Evolutionary conservation across 2,888 invertebrate species (phyloP), one percentile per base, ranked within the genome.

Genomic region (Rhagophthalmus giganteus): DNA sequence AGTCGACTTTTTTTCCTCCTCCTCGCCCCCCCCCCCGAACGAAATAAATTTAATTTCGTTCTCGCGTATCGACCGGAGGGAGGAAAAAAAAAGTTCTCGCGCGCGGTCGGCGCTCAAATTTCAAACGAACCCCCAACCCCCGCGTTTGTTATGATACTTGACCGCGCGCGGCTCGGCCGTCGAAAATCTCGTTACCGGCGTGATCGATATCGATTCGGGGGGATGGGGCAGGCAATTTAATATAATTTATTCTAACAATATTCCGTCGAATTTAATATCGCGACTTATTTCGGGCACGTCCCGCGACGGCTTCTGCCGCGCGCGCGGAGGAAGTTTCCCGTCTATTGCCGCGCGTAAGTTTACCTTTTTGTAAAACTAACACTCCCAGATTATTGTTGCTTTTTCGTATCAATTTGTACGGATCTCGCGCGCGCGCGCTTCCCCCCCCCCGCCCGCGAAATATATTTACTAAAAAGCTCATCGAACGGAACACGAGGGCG

Each of bases 331-430:
- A 39, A 47, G 47, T 47, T 51, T 26, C n/a, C n/a, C n/a, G n/a
- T n/a, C n/a, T n/a, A n/a, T n/a, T n/a, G n/a, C n/a, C n/a, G n/a
- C n/a, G n/a, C n/a, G n/a, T n/a, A n/a, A n/a, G n/a, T n/a, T n/a
- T n/a, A n/a, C n/a, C n/a, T 39, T 51, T 30, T 26, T 31, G 38
- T 34, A 40, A 27, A 45, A 40, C 51, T 40, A 46, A 51, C n/a
- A n/a, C 51, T 50, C 32, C 24, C 34, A 20, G 45, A 52, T 41
- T 46, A 46, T 37, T n/a, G n/a, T n/a, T n/a, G n/a, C n/a, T n/a
- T 33, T 41, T 47, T 47, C 37, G 32, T 41, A 52, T 52, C 52
- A 52, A 52, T 52, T 52, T 46, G 46, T 52, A 34, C 24, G 35
- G 40, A 46, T 40, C 42, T 45, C 31, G 39, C 20, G 34, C 27